Evolutionary conservation across 2,797 vertebrate genomes (phyloP).

Genomic region (Betta splendens): DNA sequence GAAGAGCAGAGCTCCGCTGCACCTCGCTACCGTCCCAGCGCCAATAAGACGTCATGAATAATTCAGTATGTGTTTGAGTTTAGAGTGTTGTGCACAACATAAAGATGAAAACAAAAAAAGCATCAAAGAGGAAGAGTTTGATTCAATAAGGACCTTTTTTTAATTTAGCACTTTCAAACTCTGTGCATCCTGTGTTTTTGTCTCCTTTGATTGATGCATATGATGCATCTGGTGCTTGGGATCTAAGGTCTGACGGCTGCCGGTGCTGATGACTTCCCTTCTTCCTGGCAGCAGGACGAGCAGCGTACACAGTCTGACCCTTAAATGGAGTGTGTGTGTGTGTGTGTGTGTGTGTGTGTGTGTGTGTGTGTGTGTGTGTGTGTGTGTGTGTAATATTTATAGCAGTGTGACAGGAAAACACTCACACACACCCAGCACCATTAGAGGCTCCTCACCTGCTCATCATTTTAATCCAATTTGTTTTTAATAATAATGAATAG

Average conservation of each 20-base stretch:
- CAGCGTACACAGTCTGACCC: conserved; percentile 11
- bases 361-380: conserved; percentile 1
- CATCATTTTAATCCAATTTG: too few relatives aligned
- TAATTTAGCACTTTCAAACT: background rate
- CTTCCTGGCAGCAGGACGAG: conserved; percentile 33
- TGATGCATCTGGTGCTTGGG: too few relatives aligned
- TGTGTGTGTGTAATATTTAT: conserved; percentile 30
- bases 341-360: background rate
- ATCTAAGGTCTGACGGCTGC: background rate
- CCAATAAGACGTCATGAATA: conserved; percentile 26
- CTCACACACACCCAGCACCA: too few relatives aligned
- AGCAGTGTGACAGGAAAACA: background rate
- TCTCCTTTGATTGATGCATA: too few relatives aligned
- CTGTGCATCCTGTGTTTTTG: too few relatives aligned
- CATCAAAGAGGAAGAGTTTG: too few relatives aligned
- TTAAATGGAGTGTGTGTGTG: conserved; percentile 14
- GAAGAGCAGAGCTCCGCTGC: background rate
- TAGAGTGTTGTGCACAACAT: background rate
- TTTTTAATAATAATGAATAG: too few relatives aligned
- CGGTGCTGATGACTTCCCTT: conserved; percentile 10
- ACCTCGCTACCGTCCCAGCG: conserved; percentile 7
- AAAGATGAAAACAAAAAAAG: too few relatives aligned
- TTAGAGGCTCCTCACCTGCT: too few relatives aligned
- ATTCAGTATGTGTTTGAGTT: conserved; percentile 3
- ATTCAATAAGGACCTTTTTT: too few relatives aligned